Conservation (phyloP, 2,797 vertebrate species). For the Spizella passerina region DNA sequence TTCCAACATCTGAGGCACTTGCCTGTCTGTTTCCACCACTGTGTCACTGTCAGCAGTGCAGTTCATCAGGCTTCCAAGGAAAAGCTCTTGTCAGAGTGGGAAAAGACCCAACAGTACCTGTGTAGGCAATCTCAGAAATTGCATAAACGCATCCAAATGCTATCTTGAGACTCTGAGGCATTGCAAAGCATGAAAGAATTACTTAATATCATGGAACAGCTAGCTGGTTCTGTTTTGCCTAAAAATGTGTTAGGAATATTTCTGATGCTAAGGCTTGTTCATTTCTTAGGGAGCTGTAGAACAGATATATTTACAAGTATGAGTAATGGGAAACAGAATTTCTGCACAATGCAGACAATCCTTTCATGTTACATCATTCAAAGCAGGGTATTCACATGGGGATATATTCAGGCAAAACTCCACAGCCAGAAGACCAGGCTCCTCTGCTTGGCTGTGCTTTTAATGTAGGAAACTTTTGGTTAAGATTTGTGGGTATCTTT, state of each 20-base stretch:
- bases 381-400: conserved; percentile 47
- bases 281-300: conserved; percentile 44
- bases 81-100: background rate
- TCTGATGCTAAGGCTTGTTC: conserved; percentile 16
- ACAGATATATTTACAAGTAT: conserved; percentile 54
- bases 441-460: conserved; percentile 43
- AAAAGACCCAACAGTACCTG: background rate
- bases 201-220: background rate
- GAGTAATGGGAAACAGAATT: conserved; percentile 64
- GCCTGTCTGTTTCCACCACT: background rate
- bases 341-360: conserved; percentile 53
- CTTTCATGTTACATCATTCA: conserved; percentile 66
- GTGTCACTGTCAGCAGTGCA: background rate
- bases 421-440: conserved; percentile 50
- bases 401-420: conserved; percentile 48
- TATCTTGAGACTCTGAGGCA: background rate
- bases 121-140: background rate
- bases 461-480: conserved; percentile 58
- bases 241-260: conserved; percentile 32
- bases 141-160: background rate
- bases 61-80: background rate
- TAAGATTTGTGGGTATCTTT: conserved; percentile 55
- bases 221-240: conserved; percentile 28
- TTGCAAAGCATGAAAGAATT: background rate
- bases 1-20: background rate